phyloP scores from a whole-genome alignment of 2,888 invertebrate species.

The Ypsolopha scabrella region DNA sequence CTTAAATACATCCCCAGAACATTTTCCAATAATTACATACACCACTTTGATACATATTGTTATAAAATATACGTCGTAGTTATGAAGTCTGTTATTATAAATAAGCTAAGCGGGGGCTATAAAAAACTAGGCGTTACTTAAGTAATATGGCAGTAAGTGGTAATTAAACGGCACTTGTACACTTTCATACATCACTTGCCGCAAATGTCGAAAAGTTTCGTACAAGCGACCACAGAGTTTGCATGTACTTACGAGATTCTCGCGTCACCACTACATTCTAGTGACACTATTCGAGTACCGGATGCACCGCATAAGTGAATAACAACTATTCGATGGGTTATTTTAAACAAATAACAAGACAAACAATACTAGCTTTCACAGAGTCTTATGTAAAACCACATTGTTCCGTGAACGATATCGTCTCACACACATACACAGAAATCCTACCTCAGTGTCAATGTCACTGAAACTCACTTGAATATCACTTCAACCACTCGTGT shows the following conservation, averaged over 20 bases:
- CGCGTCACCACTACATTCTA: constrained; percentile 26
- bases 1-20: constrained; percentile 41
- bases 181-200: neutral
- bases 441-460: neutral
- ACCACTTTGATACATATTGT: constrained; percentile 65
- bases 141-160: constrained; percentile 65
- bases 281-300: constrained; percentile 44
- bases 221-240: neutral
- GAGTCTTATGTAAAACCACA: constrained; percentile 10
- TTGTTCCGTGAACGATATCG: constrained; percentile 17
- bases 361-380: constrained; percentile 32
- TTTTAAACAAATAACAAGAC: constrained; percentile 33
- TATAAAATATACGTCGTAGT: constrained; percentile 35
- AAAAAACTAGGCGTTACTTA: constrained; percentile 42
- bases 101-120: constrained; percentile 58
- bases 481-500: neutral
- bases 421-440: constrained; percentile 10
- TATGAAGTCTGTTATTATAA: constrained; percentile 36
- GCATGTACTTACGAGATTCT: constrained; percentile 47
- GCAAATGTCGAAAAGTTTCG: too few species aligned
- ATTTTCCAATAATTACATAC: constrained; percentile 53
- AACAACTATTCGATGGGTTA: constrained; percentile 61
- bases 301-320: constrained; percentile 28
- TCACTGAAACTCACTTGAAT: neutral
- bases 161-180: constrained; percentile 25